Evolutionary conservation across 2,888 invertebrate species (phyloP).

Genomic region (Temnothorax rugatulus): DNA sequence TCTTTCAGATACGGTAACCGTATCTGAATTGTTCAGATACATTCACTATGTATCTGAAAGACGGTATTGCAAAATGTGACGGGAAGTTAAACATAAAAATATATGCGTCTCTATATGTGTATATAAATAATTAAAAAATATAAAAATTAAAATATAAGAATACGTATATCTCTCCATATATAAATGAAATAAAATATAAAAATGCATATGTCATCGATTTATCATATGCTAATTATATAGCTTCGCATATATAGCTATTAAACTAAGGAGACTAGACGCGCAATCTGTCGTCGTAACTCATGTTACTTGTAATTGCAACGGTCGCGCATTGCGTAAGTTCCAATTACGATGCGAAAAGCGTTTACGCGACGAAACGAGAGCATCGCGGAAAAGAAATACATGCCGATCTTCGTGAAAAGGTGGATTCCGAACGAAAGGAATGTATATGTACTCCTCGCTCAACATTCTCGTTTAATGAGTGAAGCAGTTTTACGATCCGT

Average conservation of each 20-base stretch:
- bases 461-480: neutral
- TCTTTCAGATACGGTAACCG: too few species aligned
- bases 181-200: neutral
- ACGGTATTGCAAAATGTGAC: neutral
- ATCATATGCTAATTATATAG: neutral
- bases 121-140: too few species aligned
- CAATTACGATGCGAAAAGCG: conserved; percentile 60
- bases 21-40: too few species aligned
- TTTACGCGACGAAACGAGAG: conserved; percentile 56
- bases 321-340: conserved; percentile 58
- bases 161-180: too few species aligned
- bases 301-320: conserved; percentile 54
- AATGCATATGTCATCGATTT: neutral
- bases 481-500: neutral
- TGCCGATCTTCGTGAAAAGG: neutral
- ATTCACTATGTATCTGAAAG: too few species aligned
- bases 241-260: neutral
- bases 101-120: too few species aligned
- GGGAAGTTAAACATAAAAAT: neutral
- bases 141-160: neutral
- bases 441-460: neutral
- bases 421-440: neutral
- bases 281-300: conserved; percentile 1
- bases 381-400: neutral
- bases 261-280: neutral